phyloP scores from a whole-genome alignment of 2,113 vertebrate species.

The Nerophis ophidion region DNA sequence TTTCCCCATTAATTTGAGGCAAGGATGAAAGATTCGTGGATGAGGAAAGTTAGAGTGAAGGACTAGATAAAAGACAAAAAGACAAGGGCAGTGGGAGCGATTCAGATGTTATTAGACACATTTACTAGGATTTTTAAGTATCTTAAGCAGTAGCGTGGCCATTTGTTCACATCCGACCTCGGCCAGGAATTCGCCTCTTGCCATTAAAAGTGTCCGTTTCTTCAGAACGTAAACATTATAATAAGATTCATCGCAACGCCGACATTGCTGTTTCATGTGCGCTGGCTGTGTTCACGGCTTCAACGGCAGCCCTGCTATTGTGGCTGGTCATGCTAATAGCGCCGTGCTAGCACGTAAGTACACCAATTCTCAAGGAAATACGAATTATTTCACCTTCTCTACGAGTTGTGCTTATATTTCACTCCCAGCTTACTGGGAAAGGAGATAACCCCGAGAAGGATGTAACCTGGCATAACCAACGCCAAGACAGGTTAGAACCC shows the following conservation, averaged over 20 bases:
- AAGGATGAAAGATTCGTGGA: no score
- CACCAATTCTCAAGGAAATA: background rate
- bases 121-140: no score
- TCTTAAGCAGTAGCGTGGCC: constrained; percentile 16
- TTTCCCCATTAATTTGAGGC: no score
- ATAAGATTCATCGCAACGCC: background rate
- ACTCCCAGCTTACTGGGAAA: background rate
- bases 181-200: no score
- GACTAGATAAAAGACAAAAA: no score
- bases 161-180: constrained; percentile 51
- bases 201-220: background rate
- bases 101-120: no score
- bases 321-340: constrained; percentile 33
- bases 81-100: no score
- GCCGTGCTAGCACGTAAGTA: constrained; percentile 13
- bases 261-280: background rate
- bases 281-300: background rate
- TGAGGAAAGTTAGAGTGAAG: no score
- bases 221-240: background rate
- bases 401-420: background rate
- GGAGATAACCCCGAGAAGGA: background rate
- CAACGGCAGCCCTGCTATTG: no score
- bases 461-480: background rate
- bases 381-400: background rate
- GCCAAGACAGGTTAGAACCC: background rate